Base-by-base conservation (phyloP, 2,888 invertebrate genomes). In the Dryomyza anilis region DNA sequence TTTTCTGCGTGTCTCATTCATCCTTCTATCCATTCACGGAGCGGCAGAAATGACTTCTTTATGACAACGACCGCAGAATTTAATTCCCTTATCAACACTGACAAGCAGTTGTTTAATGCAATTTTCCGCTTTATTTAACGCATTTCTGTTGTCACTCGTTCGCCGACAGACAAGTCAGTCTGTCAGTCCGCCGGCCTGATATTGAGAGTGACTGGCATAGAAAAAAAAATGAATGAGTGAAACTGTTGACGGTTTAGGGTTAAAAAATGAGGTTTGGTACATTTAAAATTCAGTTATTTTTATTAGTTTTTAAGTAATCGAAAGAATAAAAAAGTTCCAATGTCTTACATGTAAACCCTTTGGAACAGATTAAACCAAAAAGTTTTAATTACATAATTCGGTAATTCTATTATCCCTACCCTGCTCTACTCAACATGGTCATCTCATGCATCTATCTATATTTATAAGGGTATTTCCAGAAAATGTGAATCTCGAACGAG, bases 41-140 rank as follows among this genome's bases (percentile, higher is more conserved):
- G 12, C 12, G 14, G 52, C 43, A 53, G 27, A 27, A 39, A 25
- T 52, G 53, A 61, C 43, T 61, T 61, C 53, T 53, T 61, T 43
- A 61, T 43, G 53, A 61, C 61, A 53, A 29, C 39, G 63, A 80
- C 81, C 81, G 74, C 81, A 81, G 76, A 81, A 78, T 81, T 80
- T 81, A 81, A 81, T 81, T 81, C 81, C 77, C 81, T 81, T 81
- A 81, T 81, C 81, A 79, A 77, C 78, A 77, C 77, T 80, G 81
- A 80, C 81, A 81, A 79, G 81, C 79, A 76, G 76, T 78, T 77
- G 80, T 80, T 81, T 81, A 80, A 81, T 81, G 81, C 81, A 81
- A 81, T 81, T 81, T 81, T 78, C 78, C 79, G 73, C 76, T 74
- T 76, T 79, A 81, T 81, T 81, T 78, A 80, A 79, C 81, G 27